Base-by-base conservation (phyloP, 2,888 invertebrate genomes). In the Keiferia lycopersicella region DNA sequence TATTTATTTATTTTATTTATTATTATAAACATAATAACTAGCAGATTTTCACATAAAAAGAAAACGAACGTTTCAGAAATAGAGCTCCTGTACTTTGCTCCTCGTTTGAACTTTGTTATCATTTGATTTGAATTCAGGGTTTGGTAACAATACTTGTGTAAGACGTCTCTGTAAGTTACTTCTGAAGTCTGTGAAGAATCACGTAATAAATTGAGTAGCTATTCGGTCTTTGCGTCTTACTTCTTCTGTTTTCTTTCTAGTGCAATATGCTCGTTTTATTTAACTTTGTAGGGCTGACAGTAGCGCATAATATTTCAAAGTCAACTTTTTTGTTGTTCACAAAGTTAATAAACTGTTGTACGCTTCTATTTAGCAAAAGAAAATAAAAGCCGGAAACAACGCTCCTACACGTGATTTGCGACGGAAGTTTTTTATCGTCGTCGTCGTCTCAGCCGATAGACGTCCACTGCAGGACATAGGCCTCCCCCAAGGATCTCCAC, bases 161-260 rank as follows among this genome's bases (percentile, higher is more conserved):
- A 56, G 11, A 14, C 14, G 16, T 34, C 12, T 16, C 20, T 34
- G 2, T n/a, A n/a, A 14, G 41, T 41, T 41, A n/a, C 41, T 41
- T 12, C 3, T 26, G 1, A n/a, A 56, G 30, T 22, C 14, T 10
- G 26, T 56, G 11, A 56, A 56, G 16, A 26, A 56, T 34, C 34
- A 56, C 56, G 56, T 56, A 56, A 34, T 56, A 56, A 34, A 56
- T 56, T 56, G 56, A 56, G 30, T 56, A n/a, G 16, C 10, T 30
- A 56, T 16, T 56, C 16, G 26, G n/a, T 56, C 34, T 34, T 34
- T 34, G 26, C 56, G 34, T 34, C 34, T 34, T 26, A 56, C 56
- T 56, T 56, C 56, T 56, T 34, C 34, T 56, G 56, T 34, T 56
- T 56, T 56, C 56, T 56, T 56, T 34, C 10, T 34, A 26, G 30